These are phyloP conservation scores for Luffia ferchaultella DNA, from an alignment of 2,888 invertebrate genomes.

Conservation along the genomic window DNA sequence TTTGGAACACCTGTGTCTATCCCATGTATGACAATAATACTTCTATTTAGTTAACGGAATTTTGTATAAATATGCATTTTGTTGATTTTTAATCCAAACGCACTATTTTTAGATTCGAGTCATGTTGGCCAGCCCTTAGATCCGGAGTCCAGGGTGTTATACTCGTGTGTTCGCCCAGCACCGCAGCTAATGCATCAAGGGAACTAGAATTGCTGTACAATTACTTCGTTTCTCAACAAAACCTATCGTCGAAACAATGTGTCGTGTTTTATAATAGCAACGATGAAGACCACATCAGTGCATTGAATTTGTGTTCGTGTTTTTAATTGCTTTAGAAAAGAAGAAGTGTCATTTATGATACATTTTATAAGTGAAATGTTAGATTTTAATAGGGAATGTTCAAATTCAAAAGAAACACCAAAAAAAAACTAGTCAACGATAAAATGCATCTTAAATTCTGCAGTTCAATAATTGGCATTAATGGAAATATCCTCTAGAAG, in stretches of 20 bases:
- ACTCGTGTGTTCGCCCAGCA: constrained; percentile 69
- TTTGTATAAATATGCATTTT: no score
- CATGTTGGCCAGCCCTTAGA: constrained; percentile 80
- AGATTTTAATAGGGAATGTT: no score
- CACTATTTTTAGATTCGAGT: constrained; percentile 71
- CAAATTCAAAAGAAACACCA: no score
- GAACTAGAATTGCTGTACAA: constrained; percentile 71
- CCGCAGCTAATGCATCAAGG: constrained; percentile 51
- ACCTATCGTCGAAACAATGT: constrained; percentile 71
- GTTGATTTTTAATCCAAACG: constrained; percentile 20
- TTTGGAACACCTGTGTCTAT: no score
- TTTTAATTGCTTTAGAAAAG: no score
- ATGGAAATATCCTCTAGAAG: background rate
- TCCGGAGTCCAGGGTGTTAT: constrained; percentile 74
- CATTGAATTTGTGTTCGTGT: constrained; percentile 59
- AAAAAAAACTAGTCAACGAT: background rate
- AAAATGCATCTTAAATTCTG: no score
- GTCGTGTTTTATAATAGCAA: constrained; percentile 67
- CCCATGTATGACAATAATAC: no score
- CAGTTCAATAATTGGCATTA: background rate
- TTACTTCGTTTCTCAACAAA: constrained; percentile 74
- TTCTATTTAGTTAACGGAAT: no score
- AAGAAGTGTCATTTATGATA: no score
- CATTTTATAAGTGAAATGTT: no score
- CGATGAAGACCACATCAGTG: constrained; percentile 47